Conservation (phyloP, 2,797 vertebrate species). For the Melanotaenia boesemani region DNA sequence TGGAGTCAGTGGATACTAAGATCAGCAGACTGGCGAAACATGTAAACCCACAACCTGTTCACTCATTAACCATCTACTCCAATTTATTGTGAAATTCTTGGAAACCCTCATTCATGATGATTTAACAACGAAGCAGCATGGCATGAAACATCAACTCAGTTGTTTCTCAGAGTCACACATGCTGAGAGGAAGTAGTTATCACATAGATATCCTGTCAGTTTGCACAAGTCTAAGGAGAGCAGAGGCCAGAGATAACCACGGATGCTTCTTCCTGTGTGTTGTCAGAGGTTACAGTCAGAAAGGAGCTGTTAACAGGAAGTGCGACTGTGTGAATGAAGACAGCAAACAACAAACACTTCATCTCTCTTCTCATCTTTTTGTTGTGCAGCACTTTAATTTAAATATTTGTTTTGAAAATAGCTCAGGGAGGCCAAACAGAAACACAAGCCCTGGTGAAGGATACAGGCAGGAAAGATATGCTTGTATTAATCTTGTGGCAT, state of each 20-base stretch:
- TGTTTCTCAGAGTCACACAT: constrained; percentile 29
- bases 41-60: neutral
- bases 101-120: neutral
- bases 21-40: neutral
- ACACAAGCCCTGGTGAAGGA: no score
- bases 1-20: constrained; percentile 23
- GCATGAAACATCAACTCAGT: neutral
- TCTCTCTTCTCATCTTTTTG: no score
- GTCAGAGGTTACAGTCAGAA: constrained; percentile 18
- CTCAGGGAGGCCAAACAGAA: neutral
- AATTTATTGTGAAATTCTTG: neutral
- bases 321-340: neutral
- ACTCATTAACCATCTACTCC: neutral
- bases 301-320: neutral
- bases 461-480: no score
- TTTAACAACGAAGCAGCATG: neutral
- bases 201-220: constrained; percentile 38
- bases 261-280: constrained; percentile 48
- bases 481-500: no score
- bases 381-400: no score
- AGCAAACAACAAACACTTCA: neutral
- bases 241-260: constrained; percentile 48
- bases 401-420: no score
- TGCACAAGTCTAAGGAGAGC: constrained; percentile 30
- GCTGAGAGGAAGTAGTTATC: constrained; percentile 61